phyloP scores from a whole-genome alignment of 2,113 vertebrate genomes.

The Orientallactaga bullata region DNA sequence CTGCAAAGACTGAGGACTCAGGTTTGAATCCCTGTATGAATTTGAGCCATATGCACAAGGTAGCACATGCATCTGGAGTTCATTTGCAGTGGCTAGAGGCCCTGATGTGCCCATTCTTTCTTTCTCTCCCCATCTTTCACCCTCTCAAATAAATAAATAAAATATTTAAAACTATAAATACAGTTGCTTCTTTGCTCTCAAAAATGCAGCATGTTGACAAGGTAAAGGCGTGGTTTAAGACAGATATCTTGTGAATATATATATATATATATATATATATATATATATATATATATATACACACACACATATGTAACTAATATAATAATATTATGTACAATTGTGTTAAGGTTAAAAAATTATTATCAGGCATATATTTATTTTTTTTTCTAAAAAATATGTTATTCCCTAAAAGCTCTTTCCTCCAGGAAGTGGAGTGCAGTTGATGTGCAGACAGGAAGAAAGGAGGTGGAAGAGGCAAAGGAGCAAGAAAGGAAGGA shows the following conservation, averaged over 20 bases:
- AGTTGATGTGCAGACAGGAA: slow-evolving; percentile 44
- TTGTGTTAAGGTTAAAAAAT: background rate
- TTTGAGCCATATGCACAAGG: no score
- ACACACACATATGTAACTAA: background rate
- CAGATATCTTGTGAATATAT: background rate
- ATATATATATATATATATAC: background rate
- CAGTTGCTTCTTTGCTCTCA: slow-evolving; percentile 51
- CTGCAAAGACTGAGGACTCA: no score
- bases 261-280: background rate
- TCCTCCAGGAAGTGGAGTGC: slow-evolving; percentile 66
- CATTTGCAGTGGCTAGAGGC: no score
- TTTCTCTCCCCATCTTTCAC: no score
- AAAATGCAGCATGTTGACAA: slow-evolving; percentile 60
- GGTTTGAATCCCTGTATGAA: no score
- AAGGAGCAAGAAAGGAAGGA: slow-evolving; percentile 62
- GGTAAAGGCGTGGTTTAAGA: slow-evolving; percentile 10
- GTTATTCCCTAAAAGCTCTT: slow-evolving; percentile 56
- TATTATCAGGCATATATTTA: slow-evolving; percentile 17
- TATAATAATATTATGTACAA: slow-evolving; percentile 24
- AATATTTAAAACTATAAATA: no score
- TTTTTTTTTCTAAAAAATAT: background rate
- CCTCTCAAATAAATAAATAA: no score
- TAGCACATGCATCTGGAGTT: no score
- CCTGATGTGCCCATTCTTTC: no score
- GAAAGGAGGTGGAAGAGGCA: background rate